phyloP scores from a whole-genome alignment of 2,113 vertebrate genomes.

The Pachycephala philippinensis region DNA sequence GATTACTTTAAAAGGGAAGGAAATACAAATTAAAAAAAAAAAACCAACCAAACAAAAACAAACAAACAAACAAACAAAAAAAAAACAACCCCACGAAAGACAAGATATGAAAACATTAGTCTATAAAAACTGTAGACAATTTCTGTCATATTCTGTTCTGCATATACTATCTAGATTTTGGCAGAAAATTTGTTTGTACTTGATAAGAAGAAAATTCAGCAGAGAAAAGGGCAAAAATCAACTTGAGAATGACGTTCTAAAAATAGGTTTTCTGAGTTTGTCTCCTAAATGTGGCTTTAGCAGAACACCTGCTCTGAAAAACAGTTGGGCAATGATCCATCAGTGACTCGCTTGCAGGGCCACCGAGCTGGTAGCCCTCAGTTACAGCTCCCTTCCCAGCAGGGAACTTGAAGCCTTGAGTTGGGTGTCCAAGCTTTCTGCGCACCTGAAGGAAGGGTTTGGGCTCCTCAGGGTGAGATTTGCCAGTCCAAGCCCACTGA shows the following conservation, averaged over 20 bases:
- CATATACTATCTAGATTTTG: neutral
- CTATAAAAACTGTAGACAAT: neutral
- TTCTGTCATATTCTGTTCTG: neutral
- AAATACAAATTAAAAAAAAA: neutral
- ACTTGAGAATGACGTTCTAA: neutral
- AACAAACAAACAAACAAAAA: neutral
- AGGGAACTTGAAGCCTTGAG: neutral
- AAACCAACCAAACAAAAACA: too few relatives aligned
- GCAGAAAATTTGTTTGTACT: neutral
- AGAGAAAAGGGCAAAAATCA: neutral
- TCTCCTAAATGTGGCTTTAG: neutral
- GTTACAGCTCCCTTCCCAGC: neutral
- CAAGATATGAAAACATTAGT: neutral
- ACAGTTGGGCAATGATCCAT: rapidly evolving
- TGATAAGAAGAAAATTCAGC: neutral
- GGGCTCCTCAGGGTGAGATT: neutral
- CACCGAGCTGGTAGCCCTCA: neutral
- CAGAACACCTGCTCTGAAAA: neutral
- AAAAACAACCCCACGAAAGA: neutral
- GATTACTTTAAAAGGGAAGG: neutral
- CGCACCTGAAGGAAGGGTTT: neutral
- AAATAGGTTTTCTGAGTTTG: neutral
- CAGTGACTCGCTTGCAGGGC: neutral
- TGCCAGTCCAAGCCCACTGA: neutral
- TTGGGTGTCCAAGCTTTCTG: neutral